Evolutionary conservation across 2,113 vertebrate genomes (phyloP).

Genomic region (Tringa solitaria): DNA sequence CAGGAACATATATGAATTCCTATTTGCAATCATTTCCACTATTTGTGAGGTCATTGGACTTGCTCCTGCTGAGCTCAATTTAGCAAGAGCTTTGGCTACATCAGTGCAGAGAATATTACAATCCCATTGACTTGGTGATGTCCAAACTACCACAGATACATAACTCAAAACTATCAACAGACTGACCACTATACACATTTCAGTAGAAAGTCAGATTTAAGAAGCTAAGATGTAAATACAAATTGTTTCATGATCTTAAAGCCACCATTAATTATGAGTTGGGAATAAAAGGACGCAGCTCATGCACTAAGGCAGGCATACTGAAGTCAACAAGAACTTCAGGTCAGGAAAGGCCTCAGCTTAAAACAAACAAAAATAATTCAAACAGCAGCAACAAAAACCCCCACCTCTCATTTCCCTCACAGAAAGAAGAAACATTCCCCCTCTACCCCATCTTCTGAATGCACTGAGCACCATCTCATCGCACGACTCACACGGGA

Average conservation of each 20-base stretch:
- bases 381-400: not conserved
- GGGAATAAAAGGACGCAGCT: not conserved
- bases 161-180: conserved; percentile 37
- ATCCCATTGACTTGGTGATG: conserved; percentile 73
- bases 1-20: conserved; percentile 76
- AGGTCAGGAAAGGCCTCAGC: not conserved
- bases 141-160: conserved; percentile 34
- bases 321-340: not conserved
- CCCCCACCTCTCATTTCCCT: rapidly evolving
- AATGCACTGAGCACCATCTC: not conserved
- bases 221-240: not conserved
- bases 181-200: not conserved
- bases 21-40: conserved; percentile 84
- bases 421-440: not conserved
- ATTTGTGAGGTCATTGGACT: conserved; percentile 82
- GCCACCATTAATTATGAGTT: not conserved
- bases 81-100: conserved; percentile 77
- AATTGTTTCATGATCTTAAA: not conserved
- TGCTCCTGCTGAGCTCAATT: conserved; percentile 81
- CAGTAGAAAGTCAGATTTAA: not conserved
- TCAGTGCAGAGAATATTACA: conserved; percentile 73
- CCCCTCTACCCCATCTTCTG: not conserved
- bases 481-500: not conserved
- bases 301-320: not conserved
- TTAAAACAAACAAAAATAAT: not conserved